A percentile compares a stretch with the other conserved stretches of the same genome.
Evolutionary conservation across 2,113 vertebrate genomes (phyloP).

Genomic region (zebrafish (Danio rerio)): GRCz12tu NC_133179.1:20253501-20254000

Average conservation of each 20-base stretch:
- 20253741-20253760: conserved; percentile 21
- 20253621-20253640: no score
- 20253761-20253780: conserved; percentile 2
- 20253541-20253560: no score
- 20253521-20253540: no score
- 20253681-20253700: background rate
- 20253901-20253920: conserved; percentile 69
- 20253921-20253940: conserved; percentile 60
- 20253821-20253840: background rate
- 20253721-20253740: background rate
- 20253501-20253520: no score
- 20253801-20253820: background rate
- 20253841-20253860: conserved; percentile 35
- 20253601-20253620: no score
- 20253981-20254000: conserved; percentile 70
- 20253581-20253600: no score
- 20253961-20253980: conserved; percentile 57
- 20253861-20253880: conserved; percentile 37
- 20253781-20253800: conserved; percentile 48
- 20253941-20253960: conserved; percentile 65
- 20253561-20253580: no score
- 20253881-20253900: conserved; percentile 62
- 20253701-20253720: conserved; percentile 9
- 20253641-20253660: no score
- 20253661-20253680: background rate